phyloP scores from a whole-genome alignment of 2,888 invertebrate genomes.

The Orthosia cruda region DNA sequence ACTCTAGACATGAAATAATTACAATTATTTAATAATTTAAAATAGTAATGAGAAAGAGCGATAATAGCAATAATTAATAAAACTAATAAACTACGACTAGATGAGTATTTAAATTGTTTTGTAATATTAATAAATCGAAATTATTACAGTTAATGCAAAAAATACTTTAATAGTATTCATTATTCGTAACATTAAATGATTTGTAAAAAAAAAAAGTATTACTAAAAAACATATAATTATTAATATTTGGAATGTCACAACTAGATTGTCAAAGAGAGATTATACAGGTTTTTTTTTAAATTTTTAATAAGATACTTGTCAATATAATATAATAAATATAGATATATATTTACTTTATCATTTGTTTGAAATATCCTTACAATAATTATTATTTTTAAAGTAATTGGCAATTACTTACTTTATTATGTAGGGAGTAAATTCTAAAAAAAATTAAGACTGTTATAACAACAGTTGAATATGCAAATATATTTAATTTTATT shows the following conservation, averaged over 20 bases:
- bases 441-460: background rate
- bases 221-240: slow-evolving; percentile 4
- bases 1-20: slow-evolving; percentile 31
- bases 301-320: background rate
- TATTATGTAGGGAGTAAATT: slow-evolving; percentile 56
- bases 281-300: background rate
- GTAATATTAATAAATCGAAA: slow-evolving; percentile 1
- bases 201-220: slow-evolving; percentile 19
- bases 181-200: background rate
- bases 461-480: background rate
- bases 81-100: slow-evolving; percentile 41
- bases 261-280: slow-evolving; percentile 40
- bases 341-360: slow-evolving; percentile 8
- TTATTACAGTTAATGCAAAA: slow-evolving; percentile 10
- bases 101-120: slow-evolving; percentile 57
- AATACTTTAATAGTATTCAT: slow-evolving; percentile 26
- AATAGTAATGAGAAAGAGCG: slow-evolving; percentile 44
- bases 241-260: slow-evolving; percentile 47
- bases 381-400: slow-evolving; percentile 5
- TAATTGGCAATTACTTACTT: slow-evolving; percentile 54
- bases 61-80: slow-evolving; percentile 7
- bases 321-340: slow-evolving; percentile 7
- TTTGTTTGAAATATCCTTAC: slow-evolving; percentile 1
- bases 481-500: background rate
- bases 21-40: slow-evolving; percentile 10